phyloP scores from a whole-genome alignment of 2,797 vertebrate species.

The Anguilla anguilla region DNA sequence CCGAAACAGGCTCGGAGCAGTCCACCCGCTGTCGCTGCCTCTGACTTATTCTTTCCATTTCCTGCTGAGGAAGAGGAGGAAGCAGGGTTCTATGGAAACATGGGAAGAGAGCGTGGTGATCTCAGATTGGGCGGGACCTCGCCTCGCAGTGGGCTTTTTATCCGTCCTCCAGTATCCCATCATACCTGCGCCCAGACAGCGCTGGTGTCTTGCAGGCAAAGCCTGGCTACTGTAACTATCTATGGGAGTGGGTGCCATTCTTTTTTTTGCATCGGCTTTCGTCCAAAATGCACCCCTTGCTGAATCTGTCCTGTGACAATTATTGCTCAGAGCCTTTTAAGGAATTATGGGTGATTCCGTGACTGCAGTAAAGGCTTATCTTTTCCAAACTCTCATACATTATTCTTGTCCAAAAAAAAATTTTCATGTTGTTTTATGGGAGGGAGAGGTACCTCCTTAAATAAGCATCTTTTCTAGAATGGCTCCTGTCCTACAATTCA shows the following conservation, averaged over 20 bases:
- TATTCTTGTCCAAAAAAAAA: no score
- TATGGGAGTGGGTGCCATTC: background rate
- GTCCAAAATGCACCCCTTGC: no score
- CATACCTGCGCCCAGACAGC: background rate
- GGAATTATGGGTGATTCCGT: no score
- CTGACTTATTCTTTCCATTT: slow-evolving; percentile 28
- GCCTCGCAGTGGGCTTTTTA: background rate
- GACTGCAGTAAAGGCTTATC: no score
- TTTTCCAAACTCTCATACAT: no score
- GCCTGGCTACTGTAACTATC: background rate
- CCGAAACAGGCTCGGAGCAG: background rate
- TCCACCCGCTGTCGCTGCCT: background rate
- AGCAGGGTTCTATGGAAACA: background rate
- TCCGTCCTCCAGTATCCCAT: background rate
- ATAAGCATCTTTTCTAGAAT: no score
- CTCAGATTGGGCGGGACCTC: background rate
- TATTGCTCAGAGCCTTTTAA: no score
- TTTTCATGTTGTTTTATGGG: no score
- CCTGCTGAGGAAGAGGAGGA: slow-evolving; percentile 18
- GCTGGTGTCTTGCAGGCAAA: background rate
- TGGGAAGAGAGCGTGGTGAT: background rate
- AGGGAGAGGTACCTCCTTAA: no score
- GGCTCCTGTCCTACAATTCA: no score
- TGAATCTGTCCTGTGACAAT: no score
- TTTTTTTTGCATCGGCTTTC: no score